These are phyloP conservation scores for Haemorhous mexicanus DNA, from an alignment of 2,113 vertebrate species.

Conservation along the genomic window DNA sequence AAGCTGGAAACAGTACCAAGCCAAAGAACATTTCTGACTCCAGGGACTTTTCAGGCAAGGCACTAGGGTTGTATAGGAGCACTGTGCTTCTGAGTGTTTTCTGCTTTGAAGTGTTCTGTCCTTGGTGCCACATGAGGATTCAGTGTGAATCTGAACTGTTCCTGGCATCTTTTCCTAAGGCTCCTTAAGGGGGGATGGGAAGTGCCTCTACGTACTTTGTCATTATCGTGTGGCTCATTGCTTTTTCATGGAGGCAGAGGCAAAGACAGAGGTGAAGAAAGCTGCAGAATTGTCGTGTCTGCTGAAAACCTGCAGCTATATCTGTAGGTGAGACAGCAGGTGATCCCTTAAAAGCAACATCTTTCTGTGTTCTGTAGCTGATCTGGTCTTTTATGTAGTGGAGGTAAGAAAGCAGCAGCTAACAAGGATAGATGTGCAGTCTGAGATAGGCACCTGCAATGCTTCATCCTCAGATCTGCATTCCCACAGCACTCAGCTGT, in stretches of 20 bases:
- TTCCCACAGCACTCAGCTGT: neutral
- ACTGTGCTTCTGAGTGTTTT: neutral
- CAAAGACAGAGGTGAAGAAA: neutral
- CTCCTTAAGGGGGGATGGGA: neutral
- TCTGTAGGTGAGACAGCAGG: neutral
- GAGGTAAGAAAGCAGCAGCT: neutral
- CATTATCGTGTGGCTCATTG: neutral
- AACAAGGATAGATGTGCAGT: neutral
- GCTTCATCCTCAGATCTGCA: neutral
- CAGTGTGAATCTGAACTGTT: neutral
- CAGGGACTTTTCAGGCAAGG: neutral
- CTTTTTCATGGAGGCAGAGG: neutral
- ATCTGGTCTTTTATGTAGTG: neutral
- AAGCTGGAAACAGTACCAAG: neutral
- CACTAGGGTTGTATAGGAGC: neutral
- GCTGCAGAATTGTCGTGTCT: neutral
- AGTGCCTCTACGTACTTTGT: neutral
- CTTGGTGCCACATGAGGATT: neutral
- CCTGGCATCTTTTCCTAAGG: neutral
- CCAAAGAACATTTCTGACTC: neutral
- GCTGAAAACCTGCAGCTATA: neutral
- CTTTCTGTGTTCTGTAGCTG: neutral
- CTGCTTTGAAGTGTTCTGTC: neutral
- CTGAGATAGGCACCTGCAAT: neutral
- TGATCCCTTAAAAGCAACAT: neutral